A percentile compares a stretch with the other conserved stretches of the same genome.
phyloP scores from a whole-genome alignment of 1,140 invertebrate species.

The Eumeta japonica region DNA sequence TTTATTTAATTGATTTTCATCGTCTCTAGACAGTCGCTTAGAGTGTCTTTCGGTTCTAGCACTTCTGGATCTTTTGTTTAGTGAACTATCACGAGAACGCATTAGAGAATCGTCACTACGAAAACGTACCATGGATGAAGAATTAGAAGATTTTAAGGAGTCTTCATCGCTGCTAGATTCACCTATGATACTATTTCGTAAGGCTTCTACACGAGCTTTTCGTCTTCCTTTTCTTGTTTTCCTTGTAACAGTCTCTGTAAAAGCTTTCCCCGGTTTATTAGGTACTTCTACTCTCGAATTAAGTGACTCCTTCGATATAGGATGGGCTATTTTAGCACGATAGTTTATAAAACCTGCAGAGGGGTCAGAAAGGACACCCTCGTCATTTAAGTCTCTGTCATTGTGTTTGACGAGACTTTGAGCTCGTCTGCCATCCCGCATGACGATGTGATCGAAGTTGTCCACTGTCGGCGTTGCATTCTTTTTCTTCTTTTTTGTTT shows the following conservation, averaged over 20 bases:
- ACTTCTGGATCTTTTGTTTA: slow-evolving; percentile 56
- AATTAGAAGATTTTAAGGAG: slow-evolving; percentile 62
- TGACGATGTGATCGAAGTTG: slow-evolving; percentile 59
- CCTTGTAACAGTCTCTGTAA: slow-evolving; percentile 54
- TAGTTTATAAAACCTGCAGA: slow-evolving; percentile 55
- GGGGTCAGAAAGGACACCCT: slow-evolving; percentile 58
- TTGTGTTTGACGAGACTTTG: slow-evolving; percentile 49
- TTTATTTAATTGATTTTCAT: slow-evolving; percentile 61
- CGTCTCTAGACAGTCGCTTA: slow-evolving; percentile 70
- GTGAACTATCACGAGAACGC: slow-evolving; percentile 57
- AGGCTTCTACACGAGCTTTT: slow-evolving; percentile 66
- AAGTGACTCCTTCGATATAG: slow-evolving; percentile 39
- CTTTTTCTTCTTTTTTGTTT: slow-evolving; percentile 46
- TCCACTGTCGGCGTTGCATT: slow-evolving; percentile 29
- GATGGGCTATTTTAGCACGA: slow-evolving; percentile 36
- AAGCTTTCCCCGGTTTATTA: slow-evolving; percentile 42
- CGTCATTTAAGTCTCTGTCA: slow-evolving; percentile 44
- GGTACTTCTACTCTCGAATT: slow-evolving; percentile 36
- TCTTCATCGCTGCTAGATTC: slow-evolving; percentile 75
- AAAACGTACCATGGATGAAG: slow-evolving; percentile 63
- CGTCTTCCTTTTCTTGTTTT: slow-evolving; percentile 60
- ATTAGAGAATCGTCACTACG: slow-evolving; percentile 67
- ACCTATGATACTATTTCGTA: slow-evolving; percentile 61
- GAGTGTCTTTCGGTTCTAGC: slow-evolving; percentile 78
- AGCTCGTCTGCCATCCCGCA: slow-evolving; percentile 42